Conservation (phyloP, 2,113 vertebrate genomes). For the Argyrosomus japonicus region DNA sequence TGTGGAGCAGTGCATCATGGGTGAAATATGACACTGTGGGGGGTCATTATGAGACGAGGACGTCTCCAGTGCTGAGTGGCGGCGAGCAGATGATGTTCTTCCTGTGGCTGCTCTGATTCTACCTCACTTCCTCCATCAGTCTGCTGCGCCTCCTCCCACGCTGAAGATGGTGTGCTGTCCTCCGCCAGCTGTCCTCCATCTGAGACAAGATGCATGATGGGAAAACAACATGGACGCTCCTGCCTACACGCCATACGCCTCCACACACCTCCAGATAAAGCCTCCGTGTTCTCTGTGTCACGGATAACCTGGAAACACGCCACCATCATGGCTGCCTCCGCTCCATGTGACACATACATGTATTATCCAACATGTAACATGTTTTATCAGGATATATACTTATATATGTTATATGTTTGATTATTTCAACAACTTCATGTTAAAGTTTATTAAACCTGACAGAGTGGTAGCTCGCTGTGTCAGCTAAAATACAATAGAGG, state of each 20-base stretch:
- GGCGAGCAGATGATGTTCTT: conserved; percentile 45
- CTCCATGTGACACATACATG: too few relatives aligned
- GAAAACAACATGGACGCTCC: conserved; percentile 22
- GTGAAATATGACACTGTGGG: conserved; percentile 16
- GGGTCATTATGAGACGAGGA: too few relatives aligned
- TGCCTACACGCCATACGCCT: conserved; percentile 16
- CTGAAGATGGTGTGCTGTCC: conserved; percentile 42
- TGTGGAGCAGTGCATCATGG: conserved; percentile 53
- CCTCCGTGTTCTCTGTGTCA: not conserved
- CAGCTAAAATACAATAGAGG: too few relatives aligned
- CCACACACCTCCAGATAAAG: not conserved
- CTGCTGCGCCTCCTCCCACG: conserved; percentile 55
- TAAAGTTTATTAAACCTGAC: too few relatives aligned
- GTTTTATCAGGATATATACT: too few relatives aligned
- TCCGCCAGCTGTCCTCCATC: conserved; percentile 64
- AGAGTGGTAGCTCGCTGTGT: too few relatives aligned
- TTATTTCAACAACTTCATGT: too few relatives aligned
- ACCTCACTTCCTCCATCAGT: conserved; percentile 51
- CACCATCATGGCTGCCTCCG: not conserved
- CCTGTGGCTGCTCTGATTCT: conserved; percentile 53
- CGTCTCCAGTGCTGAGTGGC: too few relatives aligned
- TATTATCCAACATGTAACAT: too few relatives aligned
- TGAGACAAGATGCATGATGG: conserved; percentile 34
- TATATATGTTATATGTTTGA: too few relatives aligned
- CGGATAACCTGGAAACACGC: not conserved